Base-by-base conservation (phyloP, 2,888 invertebrate species). In the Lasiommata megera region DNA sequence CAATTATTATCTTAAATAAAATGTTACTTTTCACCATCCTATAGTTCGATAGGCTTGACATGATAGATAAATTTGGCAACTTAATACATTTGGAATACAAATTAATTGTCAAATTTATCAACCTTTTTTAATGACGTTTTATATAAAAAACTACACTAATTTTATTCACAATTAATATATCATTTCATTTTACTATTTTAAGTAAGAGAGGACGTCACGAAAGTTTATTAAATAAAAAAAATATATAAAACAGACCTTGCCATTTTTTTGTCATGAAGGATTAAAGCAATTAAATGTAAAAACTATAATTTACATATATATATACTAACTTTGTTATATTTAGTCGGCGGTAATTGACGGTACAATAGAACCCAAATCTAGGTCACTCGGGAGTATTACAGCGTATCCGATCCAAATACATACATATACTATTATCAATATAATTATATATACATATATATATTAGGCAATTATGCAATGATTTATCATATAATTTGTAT, bases 281-380 rank as follows among this genome's bases (percentile, higher is more conserved):
- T 43, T 43, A 29, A 14, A 44, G 14, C 28, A 44, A 44, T 28
- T 43, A 29, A 14, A 44, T 16, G 18, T 40, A n/a, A n/a, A n/a
- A n/a, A n/a, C n/a, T n/a, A 11, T 18, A 41, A n/a, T 18, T 31
- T 31, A 34, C 3, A 28, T 43, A 34, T 34, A 11, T 8, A 28
- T 44, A 23, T 40, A 41, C 23, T 34, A 34, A 34, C 11, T 41
- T n/a, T 41, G 41, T 43, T 28, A 43, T 14, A 12, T 18, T 47
- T 55, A 64, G 43, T 63, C 63, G 63, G 60, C 60, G 63, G 58
- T 63, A 54, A 23, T 54, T 56, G 55, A 29, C 28, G 52, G 40
- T 56, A 50, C 14, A 58, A 54, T 29, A 44, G 46, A 31, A 58
- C 29, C 47, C 14, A 55, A 56, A 55, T 31, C 50, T 38, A 36